A percentile compares a stretch with the other conserved stretches of the same genome.
phyloP scores from a whole-genome alignment of 2,888 invertebrate species.

The Caradrina kadenii region DNA sequence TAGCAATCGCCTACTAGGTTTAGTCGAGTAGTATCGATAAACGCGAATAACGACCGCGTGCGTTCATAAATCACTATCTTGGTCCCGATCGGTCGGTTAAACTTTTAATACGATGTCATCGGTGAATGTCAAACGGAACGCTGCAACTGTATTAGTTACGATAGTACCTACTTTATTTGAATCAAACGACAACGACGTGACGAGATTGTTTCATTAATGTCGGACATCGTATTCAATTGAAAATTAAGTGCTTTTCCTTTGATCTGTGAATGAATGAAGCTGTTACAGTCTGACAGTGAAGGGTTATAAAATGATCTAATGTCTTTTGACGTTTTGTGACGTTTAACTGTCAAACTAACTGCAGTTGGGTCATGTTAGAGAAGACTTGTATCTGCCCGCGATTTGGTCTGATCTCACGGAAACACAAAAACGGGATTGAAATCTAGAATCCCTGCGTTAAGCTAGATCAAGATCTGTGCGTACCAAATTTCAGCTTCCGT shows the following conservation, averaged over 20 bases:
- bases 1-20: slow-evolving; percentile 55
- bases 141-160: slow-evolving; percentile 51
- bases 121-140: slow-evolving; percentile 67
- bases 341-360: neutral
- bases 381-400: no score
- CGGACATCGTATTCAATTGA: slow-evolving; percentile 3
- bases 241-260: slow-evolving; percentile 9
- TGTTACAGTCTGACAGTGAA: neutral
- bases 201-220: slow-evolving; percentile 29
- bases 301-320: no score
- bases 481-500: no score
- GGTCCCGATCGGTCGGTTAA: slow-evolving; percentile 64
- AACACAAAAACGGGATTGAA: no score
- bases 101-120: slow-evolving; percentile 68
- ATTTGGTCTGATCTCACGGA: no score
- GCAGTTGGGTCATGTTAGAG: neutral
- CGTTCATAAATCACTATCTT: slow-evolving; percentile 62
- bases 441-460: no score
- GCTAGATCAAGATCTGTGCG: no score
- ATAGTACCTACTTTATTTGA: slow-evolving; percentile 27
- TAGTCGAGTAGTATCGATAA: slow-evolving; percentile 59
- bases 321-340: no score
- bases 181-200: slow-evolving; percentile 42
- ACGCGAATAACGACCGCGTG: slow-evolving; percentile 60
- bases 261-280: neutral